Base-by-base conservation (phyloP, 2,797 vertebrate species). In the Botia almorhae region DNA sequence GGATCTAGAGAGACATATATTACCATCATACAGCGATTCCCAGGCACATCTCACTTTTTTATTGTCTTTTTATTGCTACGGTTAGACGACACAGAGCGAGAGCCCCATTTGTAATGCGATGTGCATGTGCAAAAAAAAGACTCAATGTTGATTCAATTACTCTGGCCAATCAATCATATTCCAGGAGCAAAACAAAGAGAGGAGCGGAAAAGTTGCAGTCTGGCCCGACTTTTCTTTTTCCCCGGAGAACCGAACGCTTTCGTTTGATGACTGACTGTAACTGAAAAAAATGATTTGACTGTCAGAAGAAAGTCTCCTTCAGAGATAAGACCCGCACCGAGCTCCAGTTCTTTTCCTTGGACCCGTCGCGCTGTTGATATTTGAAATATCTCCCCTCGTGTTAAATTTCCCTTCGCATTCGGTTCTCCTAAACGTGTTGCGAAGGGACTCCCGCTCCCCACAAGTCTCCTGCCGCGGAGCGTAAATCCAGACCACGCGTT, bases 401-500 rank as follows among this genome's bases (percentile, higher is more conserved):
- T 61, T 65, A n/a, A 67, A 36, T 81, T 84, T 75, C 53, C 46
- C 48, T 33, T 78, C 55, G 50, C 26, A 21, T 36, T 69, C 63
- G 11, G 61, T 68, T 19, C 39, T 55, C 8, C 33, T 51, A 29
- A 55, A 73, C 26, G 50, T 67, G 13, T 26, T 63, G 60, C 72
- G 79, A 77, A 79, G 63, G 55, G 50, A 39, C 72, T 76, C 74
- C 64, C 56, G 33, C 43, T 69, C 71, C 74, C 77, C 64, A 80
- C 70, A 63, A 81, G 79, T 69, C 69, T 83, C 73, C 83, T 51
- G 17, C 84, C 77, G 82, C 43, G 64, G 81, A 87, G 82, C 43
- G 84, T 88, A 85, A 90, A 88, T 89, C 87, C 87, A 89, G 87
- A 88, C 85, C 87, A 85, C 85, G 82, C 80, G 68, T 64, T 84